Evolutionary conservation across 2,113 vertebrate genomes (phyloP).

Genomic region (Carassius carassius): DNA sequence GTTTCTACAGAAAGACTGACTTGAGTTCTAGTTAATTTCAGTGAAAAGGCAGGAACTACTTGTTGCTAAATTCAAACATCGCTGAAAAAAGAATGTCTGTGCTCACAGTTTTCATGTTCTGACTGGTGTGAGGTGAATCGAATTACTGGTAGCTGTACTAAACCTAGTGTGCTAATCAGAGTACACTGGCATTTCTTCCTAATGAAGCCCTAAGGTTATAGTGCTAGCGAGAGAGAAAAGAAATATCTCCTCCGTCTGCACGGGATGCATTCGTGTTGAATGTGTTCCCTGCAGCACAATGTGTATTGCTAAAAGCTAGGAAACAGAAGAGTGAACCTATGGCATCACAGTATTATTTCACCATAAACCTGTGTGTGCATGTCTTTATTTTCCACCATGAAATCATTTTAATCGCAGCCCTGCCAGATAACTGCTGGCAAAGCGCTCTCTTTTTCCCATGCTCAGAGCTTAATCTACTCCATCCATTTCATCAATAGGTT

Average conservation of each 20-base stretch:
- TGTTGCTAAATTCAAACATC: neutral
- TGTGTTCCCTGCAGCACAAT: neutral
- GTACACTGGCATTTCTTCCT: neutral
- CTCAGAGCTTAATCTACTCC: slow-evolving; percentile 6
- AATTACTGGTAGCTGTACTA: neutral
- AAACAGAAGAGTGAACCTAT: neutral
- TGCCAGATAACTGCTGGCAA: slow-evolving; percentile 21
- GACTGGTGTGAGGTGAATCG: neutral
- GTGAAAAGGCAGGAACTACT: neutral
- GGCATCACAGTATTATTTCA: neutral
- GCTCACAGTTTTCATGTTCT: neutral
- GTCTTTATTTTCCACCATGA: slow-evolving; percentile 3
- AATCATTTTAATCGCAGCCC: neutral
- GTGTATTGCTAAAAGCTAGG: neutral
- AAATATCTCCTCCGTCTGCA: neutral
- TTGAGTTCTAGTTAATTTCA: neutral
- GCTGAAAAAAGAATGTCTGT: neutral
- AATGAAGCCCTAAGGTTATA: slow-evolving; percentile 18
- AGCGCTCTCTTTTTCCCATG: neutral
- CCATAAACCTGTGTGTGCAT: neutral
- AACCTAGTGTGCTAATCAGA: slow-evolving; percentile 13
- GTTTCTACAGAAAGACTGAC: neutral
- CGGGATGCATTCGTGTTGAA: neutral
- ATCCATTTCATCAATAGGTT: neutral
- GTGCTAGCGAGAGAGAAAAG: neutral